Conservation (phyloP, 2,113 vertebrate species). For the Lepidothrix coronata region DNA sequence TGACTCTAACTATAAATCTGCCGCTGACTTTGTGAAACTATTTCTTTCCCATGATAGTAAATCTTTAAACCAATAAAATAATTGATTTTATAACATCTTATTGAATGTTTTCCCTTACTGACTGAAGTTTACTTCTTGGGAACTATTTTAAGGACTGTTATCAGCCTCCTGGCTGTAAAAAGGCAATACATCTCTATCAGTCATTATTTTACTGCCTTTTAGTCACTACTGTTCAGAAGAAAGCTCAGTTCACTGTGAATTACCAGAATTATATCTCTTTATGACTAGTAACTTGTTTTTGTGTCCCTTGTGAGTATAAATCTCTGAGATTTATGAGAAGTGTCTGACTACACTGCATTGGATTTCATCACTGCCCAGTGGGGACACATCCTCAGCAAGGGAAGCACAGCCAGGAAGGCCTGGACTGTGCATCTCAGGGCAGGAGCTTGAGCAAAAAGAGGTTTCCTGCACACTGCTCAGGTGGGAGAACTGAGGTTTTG, state of each 20-base stretch:
- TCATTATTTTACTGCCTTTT: not conserved
- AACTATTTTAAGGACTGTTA: not conserved
- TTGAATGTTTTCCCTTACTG: not conserved
- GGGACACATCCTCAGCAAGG: accelerated
- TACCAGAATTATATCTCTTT: not conserved
- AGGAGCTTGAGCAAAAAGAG: not conserved
- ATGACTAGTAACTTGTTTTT: not conserved
- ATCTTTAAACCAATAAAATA: not conserved
- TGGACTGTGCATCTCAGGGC: not conserved
- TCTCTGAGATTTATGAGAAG: not conserved
- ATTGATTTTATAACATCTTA: not conserved
- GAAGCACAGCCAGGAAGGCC: not conserved
- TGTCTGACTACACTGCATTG: not conserved
- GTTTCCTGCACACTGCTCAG: not conserved
- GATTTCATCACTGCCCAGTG: not conserved
- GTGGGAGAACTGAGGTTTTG: not conserved
- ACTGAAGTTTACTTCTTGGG: not conserved
- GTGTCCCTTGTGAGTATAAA: not conserved
- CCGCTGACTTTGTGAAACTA: not conserved
- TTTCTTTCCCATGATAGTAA: not conserved
- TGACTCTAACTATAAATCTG: not conserved
- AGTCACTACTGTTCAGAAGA: not conserved
- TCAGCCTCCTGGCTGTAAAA: not conserved
- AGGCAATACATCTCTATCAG: not conserved
- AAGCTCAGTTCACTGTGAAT: not conserved